Evolutionary conservation across 2,113 vertebrate species (phyloP).

Genomic region (Merops nubicus): DNA sequence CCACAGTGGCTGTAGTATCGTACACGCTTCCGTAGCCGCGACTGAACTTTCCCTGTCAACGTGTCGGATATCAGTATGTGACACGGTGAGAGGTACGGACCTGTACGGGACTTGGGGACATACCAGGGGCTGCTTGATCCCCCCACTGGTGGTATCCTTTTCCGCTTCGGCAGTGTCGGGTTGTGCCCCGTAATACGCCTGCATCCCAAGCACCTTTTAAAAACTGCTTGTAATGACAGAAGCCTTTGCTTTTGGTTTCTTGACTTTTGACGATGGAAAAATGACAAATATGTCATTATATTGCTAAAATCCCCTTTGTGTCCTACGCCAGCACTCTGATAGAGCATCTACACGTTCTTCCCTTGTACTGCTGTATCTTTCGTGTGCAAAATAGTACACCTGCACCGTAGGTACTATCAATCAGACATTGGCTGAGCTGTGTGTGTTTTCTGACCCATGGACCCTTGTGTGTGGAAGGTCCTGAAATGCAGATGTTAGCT

Average conservation of each 20-base stretch:
- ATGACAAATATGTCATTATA: not conserved
- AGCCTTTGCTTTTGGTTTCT: not conserved
- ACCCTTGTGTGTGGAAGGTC: not conserved
- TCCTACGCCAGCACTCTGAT: rapidly evolving
- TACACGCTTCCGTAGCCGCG: rapidly evolving
- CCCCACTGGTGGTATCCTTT: not conserved
- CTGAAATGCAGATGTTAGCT: not conserved
- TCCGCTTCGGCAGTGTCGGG: not conserved
- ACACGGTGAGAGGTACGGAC: rapidly evolving
- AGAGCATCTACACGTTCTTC: not conserved
- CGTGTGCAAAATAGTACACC: rapidly evolving
- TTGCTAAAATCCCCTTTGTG: not conserved
- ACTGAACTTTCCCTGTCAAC: not conserved
- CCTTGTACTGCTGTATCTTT: not conserved
- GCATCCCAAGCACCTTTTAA: too few relatives aligned
- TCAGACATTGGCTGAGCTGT: not conserved
- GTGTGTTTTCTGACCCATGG: not conserved
- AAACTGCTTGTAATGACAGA: not conserved
- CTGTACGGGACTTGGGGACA: not conserved
- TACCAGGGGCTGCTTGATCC: not conserved
- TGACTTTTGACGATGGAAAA: not conserved
- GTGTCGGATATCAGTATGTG: rapidly evolving
- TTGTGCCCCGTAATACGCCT: not conserved
- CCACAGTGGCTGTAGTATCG: rapidly evolving
- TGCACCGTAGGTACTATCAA: rapidly evolving